phyloP scores from a whole-genome alignment of 2,797 vertebrate species.

The Pempheris klunzingeri region DNA sequence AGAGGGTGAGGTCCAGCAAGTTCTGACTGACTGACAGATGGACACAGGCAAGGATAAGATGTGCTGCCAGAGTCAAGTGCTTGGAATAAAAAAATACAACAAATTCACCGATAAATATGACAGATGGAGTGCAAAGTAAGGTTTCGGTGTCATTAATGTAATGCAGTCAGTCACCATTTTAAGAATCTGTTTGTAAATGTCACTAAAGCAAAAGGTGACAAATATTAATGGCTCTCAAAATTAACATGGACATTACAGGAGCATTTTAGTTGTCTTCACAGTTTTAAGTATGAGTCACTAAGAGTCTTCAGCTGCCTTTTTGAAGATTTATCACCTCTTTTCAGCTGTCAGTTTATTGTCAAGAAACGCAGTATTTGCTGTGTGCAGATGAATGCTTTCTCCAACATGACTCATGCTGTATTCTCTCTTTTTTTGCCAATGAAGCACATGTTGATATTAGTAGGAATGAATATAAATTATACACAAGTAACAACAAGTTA shows the following conservation, averaged over 20 bases:
- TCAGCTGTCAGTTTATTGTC: constrained; percentile 1
- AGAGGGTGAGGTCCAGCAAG: not conserved
- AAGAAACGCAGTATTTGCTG: not conserved
- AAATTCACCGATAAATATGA: not conserved
- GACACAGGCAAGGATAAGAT: not conserved
- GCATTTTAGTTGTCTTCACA: not conserved
- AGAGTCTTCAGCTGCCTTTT: not conserved
- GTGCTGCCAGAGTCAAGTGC: constrained; percentile 12
- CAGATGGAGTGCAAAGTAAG: constrained; percentile 12
- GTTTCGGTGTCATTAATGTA: constrained; percentile 15
- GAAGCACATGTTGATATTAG: not conserved
- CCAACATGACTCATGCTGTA: not conserved
- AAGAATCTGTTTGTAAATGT: constrained; percentile 35
- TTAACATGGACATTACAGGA: not conserved
- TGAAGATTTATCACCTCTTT: not conserved
- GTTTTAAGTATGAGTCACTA: not conserved
- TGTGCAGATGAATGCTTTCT: not conserved
- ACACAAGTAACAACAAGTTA: not conserved
- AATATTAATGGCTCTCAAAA: constrained; percentile 6
- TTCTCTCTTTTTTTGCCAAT: not conserved
- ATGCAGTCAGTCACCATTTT: constrained; percentile 15
- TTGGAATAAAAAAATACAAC: not conserved
- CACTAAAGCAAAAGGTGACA: not conserved
- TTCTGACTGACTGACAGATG: constrained; percentile 18
- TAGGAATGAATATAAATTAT: not conserved